Conservation (phyloP, 2,113 vertebrate species). For the Pandion haliaetus region DNA sequence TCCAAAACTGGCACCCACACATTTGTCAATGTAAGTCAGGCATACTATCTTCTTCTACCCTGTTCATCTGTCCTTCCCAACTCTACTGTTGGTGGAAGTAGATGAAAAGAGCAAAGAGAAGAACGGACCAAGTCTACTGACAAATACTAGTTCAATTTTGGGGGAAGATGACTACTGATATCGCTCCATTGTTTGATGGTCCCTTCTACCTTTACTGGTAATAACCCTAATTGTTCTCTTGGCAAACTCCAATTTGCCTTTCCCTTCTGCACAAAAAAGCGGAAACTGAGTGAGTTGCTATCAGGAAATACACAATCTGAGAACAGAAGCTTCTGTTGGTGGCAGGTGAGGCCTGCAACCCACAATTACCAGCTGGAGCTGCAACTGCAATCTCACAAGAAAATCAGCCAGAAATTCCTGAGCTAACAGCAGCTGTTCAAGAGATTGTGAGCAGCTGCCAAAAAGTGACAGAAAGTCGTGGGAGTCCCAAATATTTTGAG, state of each 20-base stretch:
- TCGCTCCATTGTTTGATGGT: neutral
- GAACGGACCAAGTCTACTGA: neutral
- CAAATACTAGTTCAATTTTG: neutral
- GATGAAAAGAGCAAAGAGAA: neutral
- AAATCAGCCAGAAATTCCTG: constrained; percentile 1
- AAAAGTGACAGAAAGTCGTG: neutral
- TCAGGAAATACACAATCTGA: neutral
- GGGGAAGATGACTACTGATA: neutral
- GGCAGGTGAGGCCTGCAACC: neutral
- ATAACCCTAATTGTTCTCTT: neutral
- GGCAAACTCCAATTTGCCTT: neutral
- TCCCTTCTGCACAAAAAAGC: neutral
- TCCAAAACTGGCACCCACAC: neutral
- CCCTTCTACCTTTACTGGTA: neutral
- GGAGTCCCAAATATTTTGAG: constrained; percentile 5
- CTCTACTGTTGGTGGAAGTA: neutral
- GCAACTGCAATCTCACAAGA: neutral
- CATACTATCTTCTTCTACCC: neutral
- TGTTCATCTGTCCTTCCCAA: neutral
- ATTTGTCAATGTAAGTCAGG: neutral
- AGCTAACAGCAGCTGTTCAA: neutral
- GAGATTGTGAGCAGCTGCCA: neutral
- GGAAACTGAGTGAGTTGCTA: neutral
- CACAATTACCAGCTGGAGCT: neutral
- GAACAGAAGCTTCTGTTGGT: neutral